These are phyloP conservation scores for Siniperca knerii DNA, from an alignment of 2,113 vertebrate genomes.

Conservation along the genomic window DNA sequence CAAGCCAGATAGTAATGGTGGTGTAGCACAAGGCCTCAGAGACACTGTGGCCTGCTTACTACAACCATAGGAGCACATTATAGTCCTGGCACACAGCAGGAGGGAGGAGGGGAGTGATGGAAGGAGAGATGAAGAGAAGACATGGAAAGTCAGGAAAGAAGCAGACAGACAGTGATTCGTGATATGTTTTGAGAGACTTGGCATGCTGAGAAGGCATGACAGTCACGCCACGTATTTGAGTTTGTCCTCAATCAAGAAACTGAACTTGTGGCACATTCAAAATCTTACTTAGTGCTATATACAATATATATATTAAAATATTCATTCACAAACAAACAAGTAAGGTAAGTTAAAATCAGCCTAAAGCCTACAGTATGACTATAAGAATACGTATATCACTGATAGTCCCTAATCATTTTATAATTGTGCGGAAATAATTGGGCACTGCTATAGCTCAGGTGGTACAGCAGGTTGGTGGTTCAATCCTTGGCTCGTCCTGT, in stretches of 20 bases:
- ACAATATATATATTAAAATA: neutral
- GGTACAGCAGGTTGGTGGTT: neutral
- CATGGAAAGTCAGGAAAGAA: slow-evolving; percentile 63
- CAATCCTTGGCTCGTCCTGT: neutral
- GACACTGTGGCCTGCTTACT: slow-evolving; percentile 77
- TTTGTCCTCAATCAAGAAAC: slow-evolving; percentile 1
- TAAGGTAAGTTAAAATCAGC: neutral
- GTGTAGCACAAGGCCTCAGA: slow-evolving; percentile 88
- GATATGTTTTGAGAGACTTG: neutral
- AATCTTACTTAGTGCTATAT: neutral
- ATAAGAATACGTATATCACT: neutral
- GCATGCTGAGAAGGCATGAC: neutral
- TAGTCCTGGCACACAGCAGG: slow-evolving; percentile 28
- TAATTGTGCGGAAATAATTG: neutral
- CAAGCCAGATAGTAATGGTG: slow-evolving; percentile 91
- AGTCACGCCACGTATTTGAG: neutral
- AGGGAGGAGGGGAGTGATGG: slow-evolving; percentile 13
- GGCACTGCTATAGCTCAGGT: neutral
- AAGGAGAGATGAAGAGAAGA: slow-evolving; percentile 36
- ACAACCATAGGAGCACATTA: slow-evolving; percentile 74
- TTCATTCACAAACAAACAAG: neutral
- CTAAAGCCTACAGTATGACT: neutral
- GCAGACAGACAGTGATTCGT: slow-evolving; percentile 66
- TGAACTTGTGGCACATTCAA: slow-evolving; percentile 1
- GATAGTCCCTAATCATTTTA: neutral